A percentile compares a stretch with the other conserved stretches of the same genome.
Evolutionary conservation across 1,140 invertebrate genomes (phyloP).

Genomic region (Thaumetopoea pityocampa): DNA sequence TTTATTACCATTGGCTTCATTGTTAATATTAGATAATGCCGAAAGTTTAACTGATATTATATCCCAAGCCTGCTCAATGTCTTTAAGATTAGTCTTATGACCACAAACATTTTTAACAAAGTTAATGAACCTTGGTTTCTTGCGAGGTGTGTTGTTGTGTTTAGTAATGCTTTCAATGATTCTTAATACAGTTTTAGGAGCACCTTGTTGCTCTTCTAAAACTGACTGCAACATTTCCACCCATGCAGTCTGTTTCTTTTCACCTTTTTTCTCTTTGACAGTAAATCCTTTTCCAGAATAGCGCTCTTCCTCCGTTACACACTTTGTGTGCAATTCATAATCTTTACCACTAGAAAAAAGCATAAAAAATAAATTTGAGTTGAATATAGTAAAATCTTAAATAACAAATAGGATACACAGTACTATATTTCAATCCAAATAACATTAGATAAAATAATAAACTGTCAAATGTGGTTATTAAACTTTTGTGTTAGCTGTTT

Average conservation of each 20-base stretch:
- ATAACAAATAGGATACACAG: no score
- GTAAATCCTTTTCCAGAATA: slow-evolving; percentile 91
- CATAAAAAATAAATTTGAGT: slow-evolving; percentile 22
- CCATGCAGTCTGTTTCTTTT: slow-evolving; percentile 93
- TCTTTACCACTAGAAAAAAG: slow-evolving; percentile 82
- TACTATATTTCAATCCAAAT: no score
- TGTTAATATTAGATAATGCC: slow-evolving; percentile 71
- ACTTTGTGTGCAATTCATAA: slow-evolving; percentile 91
- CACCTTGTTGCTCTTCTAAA: slow-evolving; percentile 78
- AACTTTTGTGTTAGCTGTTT: no score
- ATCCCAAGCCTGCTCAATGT: slow-evolving; percentile 82
- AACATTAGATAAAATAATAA: no score
- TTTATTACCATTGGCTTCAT: slow-evolving; percentile 40
- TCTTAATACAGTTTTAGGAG: slow-evolving; percentile 76
- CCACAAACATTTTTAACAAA: slow-evolving; percentile 82
- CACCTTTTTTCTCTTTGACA: slow-evolving; percentile 90
- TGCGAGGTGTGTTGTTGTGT: slow-evolving; percentile 93
- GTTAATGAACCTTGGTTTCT: slow-evolving; percentile 91
- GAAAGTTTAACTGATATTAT: slow-evolving; percentile 81
- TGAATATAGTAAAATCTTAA: no score
- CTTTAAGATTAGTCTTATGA: slow-evolving; percentile 71
- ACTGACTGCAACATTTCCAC: slow-evolving; percentile 87
- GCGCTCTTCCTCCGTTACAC: slow-evolving; percentile 92
- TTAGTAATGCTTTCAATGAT: slow-evolving; percentile 84
- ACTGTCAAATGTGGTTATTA: no score